Evolutionary conservation across 2,888 invertebrate genomes (phyloP), one percentile per base, ranked within the genome.

Genomic region (Napeogenes sylphis): DNA sequence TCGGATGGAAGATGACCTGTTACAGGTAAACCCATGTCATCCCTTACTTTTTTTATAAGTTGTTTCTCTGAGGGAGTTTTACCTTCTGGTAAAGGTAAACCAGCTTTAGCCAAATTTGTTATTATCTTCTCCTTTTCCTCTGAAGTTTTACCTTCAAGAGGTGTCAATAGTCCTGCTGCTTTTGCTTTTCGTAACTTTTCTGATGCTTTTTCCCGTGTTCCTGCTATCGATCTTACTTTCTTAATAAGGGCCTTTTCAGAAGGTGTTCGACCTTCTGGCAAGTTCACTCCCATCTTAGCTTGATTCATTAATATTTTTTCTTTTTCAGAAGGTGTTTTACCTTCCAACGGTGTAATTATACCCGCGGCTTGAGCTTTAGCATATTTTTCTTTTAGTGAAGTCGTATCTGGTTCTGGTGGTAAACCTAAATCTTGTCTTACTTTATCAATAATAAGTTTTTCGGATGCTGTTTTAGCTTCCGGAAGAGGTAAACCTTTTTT

Each of bases 21-120:
- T 8, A 73, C 67, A 3, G 76, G 75, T 5, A 77, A 46, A 10
- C 75, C 76, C 13, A 77, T 4, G 30, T 79, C 75, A 54, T 69
- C 66, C 35, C 76, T 70, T 4, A 80, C 70, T 68, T 77, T 77
- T 2, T 71, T 69, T 0, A 77, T 67, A 1, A 80, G 30, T 45
- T 74, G 71, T 59, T 71, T 75, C 47, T 78, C 82, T 0, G 80
- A 81, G 0, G 70, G 21, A 3, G 78, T 76, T 72, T 76, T 75
- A 0, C 63, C 78, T 58, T 77, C 75, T 4, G 80, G 79, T 4
- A 81, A 62, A 0, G 74, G 74, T 2, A 78, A 12, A 0, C 78
- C 79, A 12, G 71, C 68, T 56, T 62, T 70, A 4, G 70, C 76
- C 58, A 78, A 64, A 4, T 69, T 74, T 68, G 38, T 70, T 35